These are phyloP conservation scores for Eupeodes corollae DNA, from an alignment of 1,140 invertebrate genomes.

Conservation along the genomic window DNA sequence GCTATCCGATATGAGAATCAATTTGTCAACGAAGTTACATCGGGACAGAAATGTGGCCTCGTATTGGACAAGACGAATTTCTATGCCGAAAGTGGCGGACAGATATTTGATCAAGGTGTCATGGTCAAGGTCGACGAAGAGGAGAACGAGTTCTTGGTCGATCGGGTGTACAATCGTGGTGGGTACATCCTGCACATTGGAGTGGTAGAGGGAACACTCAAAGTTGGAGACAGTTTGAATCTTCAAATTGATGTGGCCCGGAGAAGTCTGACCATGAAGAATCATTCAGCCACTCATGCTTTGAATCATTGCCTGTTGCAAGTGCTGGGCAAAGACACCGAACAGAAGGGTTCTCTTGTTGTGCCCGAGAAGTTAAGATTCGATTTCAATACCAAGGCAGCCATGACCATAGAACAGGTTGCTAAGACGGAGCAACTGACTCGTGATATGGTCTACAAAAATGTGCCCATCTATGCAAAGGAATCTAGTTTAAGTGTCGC, in stretches of 20 bases:
- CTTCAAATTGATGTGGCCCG: constrained; percentile 75
- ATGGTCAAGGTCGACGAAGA: constrained; percentile 79
- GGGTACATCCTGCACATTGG: constrained; percentile 95
- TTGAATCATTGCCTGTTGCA: constrained; percentile 88
- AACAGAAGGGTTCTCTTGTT: constrained; percentile 97
- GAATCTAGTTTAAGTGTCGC: constrained; percentile 72
- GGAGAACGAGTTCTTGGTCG: constrained; percentile 82
- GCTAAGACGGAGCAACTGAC: constrained; percentile 72
- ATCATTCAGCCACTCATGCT: constrained; percentile 97
- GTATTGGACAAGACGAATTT: constrained; percentile 89
- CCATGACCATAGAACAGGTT: constrained; percentile 78
- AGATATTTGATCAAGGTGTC: constrained; percentile 95
- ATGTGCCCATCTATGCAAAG: constrained; percentile 82
- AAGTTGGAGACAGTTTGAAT: constrained; percentile 75
- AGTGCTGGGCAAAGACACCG: constrained; percentile 80
- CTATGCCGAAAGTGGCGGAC: constrained; percentile 97
- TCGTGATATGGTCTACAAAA: constrained; percentile 64
- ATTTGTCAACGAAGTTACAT: constrained; percentile 75
- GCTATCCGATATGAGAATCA: constrained; percentile 63
- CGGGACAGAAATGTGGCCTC: constrained; percentile 85
- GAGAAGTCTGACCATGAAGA: constrained; percentile 88
- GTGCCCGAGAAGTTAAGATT: constrained; percentile 92
- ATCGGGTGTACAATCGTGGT: constrained; percentile 90
- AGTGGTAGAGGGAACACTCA: constrained; percentile 70
- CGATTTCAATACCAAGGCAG: constrained; percentile 93